Conservation (phyloP, 2,888 invertebrate genomes). For the Pteria penguin region DNA sequence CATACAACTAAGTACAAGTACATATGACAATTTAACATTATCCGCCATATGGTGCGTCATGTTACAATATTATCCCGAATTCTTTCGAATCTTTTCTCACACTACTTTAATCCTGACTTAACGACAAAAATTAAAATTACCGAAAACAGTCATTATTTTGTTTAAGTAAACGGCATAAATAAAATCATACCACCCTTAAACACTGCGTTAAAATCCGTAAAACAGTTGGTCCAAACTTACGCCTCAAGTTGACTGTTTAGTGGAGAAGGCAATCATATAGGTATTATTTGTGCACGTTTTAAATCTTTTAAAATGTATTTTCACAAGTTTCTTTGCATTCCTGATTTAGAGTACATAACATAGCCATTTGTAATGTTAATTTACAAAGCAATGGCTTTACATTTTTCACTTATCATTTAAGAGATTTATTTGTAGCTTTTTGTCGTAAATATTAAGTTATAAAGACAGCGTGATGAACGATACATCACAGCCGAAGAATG, state of each 20-base stretch:
- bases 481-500: too few species aligned
- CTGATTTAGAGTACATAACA: too few species aligned
- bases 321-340: neutral
- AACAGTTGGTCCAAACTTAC: neutral
- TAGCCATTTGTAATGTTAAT: too few species aligned
- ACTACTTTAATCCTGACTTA: neutral
- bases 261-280: neutral
- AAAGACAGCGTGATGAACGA: too few species aligned
- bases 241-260: neutral
- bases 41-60: too few species aligned
- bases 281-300: neutral
- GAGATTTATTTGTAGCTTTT: too few species aligned
- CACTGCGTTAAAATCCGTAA: neutral
- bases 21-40: too few species aligned
- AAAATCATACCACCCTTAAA: neutral
- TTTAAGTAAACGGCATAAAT: neutral
- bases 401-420: too few species aligned
- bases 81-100: neutral
- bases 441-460: too few species aligned
- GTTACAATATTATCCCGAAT: too few species aligned
- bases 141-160: neutral
- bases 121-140: neutral
- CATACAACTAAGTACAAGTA: too few species aligned
- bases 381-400: too few species aligned
- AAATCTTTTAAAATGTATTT: neutral